Evolutionary conservation across 2,888 invertebrate species (phyloP).

Genomic region (Flexamia atlantica): DNA sequence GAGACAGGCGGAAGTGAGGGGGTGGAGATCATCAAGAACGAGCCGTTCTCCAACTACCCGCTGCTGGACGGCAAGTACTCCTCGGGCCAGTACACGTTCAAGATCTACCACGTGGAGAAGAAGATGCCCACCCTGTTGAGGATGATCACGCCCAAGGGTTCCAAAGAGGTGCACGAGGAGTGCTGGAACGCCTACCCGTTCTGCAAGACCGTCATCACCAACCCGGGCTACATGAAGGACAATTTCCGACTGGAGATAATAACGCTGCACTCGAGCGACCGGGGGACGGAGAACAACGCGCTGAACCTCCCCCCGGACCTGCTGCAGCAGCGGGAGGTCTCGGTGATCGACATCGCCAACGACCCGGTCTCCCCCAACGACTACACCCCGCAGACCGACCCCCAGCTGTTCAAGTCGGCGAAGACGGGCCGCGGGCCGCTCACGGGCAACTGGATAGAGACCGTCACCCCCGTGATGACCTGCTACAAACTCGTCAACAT

Average conservation of each 20-base stretch:
- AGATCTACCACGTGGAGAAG: conserved; percentile 94
- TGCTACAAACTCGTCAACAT: conserved; percentile 81
- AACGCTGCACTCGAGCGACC: conserved; percentile 94
- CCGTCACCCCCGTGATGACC: conserved; percentile 79
- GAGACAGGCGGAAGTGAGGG: conserved; percentile 85
- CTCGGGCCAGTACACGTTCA: conserved; percentile 98
- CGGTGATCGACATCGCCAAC: conserved; percentile 96
- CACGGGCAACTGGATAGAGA: conserved; percentile 85
- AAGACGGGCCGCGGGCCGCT: conserved; percentile 98
- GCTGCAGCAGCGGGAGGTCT: conserved; percentile 91
- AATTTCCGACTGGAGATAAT: conserved; percentile 95
- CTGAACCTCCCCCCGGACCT: conserved; percentile 93
- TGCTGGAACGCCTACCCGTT: conserved; percentile 99
- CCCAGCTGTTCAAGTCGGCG: conserved; percentile 89
- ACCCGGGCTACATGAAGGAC: conserved; percentile 96
- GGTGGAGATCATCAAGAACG: conserved; percentile 94
- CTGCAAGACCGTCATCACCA: conserved; percentile 95
- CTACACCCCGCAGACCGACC: conserved; percentile 92
- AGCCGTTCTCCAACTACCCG: conserved; percentile 94
- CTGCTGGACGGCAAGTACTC: conserved; percentile 92
- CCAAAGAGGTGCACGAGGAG: conserved; percentile 97
- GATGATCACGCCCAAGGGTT: conserved; percentile 95
- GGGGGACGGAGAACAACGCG: conserved; percentile 91
- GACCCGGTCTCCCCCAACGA: conserved; percentile 88
- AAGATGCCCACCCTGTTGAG: conserved; percentile 97